Evolutionary conservation across 2,113 vertebrate species (phyloP).

Genomic region (Danionella cerebrum): DNA sequence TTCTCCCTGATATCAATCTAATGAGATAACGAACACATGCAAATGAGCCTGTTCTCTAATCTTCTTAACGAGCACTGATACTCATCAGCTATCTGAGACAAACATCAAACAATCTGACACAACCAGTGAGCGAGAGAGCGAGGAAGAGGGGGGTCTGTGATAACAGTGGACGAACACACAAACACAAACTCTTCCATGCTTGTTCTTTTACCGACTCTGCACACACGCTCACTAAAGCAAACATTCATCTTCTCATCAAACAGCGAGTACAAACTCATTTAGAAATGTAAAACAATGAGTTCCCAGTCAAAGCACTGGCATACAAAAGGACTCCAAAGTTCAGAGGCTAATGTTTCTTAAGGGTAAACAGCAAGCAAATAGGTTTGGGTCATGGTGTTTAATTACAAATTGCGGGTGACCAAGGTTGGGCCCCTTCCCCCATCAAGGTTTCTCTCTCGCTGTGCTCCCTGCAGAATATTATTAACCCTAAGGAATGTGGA

Average conservation of each 20-base stretch:
- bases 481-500: conserved; percentile 56
- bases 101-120: conserved; percentile 45
- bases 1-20: conserved; percentile 65
- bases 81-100: conserved; percentile 65
- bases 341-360: conserved; percentile 40
- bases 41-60: conserved; percentile 72
- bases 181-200: background rate
- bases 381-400: background rate
- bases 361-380: conserved; percentile 33
- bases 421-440: background rate
- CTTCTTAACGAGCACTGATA: conserved; percentile 65
- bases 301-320: background rate
- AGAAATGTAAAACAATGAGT: background rate
- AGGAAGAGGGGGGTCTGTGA: conserved; percentile 4
- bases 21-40: conserved; percentile 71
- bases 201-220: background rate
- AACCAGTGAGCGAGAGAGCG: background rate
- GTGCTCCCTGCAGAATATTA: conserved; percentile 51
- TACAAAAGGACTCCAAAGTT: conserved; percentile 28
- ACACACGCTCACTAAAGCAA: conserved; percentile 22
- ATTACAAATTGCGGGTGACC: conserved; percentile 4
- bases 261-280: background rate
- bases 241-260: conserved; percentile 24
- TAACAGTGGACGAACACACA: conserved; percentile 10
- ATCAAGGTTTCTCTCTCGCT: background rate